A percentile compares a stretch with the other conserved stretches of the same genome.
Conservation (phyloP, 2,113 vertebrate genomes). For the Lamprologus lemairii region DNA sequence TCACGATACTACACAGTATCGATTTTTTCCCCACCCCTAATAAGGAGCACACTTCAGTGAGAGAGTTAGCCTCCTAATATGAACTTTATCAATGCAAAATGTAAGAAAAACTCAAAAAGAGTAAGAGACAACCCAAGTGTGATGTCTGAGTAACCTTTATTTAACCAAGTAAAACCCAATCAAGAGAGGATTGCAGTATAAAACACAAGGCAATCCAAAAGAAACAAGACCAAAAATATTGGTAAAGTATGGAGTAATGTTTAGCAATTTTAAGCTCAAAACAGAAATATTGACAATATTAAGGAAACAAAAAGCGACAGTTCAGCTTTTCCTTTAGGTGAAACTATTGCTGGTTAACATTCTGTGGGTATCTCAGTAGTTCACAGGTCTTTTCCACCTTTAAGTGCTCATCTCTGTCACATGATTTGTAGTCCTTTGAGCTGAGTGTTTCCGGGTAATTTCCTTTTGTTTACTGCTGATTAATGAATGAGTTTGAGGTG, state of each 20-base stretch:
- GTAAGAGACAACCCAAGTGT: background rate
- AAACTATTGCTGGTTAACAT: background rate
- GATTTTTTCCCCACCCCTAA: background rate
- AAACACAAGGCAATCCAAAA: background rate
- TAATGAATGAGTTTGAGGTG: background rate
- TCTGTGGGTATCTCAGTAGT: background rate
- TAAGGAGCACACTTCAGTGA: background rate
- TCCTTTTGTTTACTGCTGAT: background rate
- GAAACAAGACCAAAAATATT: background rate
- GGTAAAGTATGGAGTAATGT: background rate
- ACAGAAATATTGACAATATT: no score
- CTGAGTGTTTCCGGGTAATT: background rate
- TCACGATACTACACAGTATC: no score
- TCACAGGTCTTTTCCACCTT: background rate
- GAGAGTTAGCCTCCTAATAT: background rate
- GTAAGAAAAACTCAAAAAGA: background rate
- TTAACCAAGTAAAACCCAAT: background rate
- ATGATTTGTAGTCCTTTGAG: background rate
- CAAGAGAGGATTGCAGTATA: background rate
- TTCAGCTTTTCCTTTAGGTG: background rate
- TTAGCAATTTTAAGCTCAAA: background rate
- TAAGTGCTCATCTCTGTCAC: background rate
- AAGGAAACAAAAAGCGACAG: background rate
- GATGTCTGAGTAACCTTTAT: background rate
- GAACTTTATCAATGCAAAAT: background rate